phyloP scores from a whole-genome alignment of 2,888 invertebrate genomes.

The Pammene aurita region DNA sequence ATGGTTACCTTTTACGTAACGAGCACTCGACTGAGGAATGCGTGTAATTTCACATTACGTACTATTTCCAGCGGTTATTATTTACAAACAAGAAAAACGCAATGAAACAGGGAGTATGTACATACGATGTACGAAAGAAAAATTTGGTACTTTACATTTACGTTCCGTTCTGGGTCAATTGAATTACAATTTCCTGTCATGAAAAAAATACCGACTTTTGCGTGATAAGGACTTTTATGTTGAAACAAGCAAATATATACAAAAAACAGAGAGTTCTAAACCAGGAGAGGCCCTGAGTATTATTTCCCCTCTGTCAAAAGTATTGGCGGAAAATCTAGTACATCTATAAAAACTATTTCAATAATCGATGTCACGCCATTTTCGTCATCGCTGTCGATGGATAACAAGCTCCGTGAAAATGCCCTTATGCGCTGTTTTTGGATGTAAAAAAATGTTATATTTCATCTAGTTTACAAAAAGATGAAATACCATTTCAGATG shows the following conservation, averaged over 20 bases:
- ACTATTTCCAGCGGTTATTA: slow-evolving; percentile 82
- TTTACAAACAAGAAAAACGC: slow-evolving; percentile 83
- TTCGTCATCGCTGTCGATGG: no score
- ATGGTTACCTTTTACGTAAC: slow-evolving; percentile 79
- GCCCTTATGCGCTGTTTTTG: no score
- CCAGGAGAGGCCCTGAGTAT: no score
- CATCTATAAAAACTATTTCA: no score
- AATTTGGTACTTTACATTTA: slow-evolving; percentile 54
- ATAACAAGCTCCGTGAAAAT: no score
- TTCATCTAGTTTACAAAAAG: no score
- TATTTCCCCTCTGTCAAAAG: no score
- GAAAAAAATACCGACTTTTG: slow-evolving; percentile 30
- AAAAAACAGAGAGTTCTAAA: no score
- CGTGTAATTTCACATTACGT: slow-evolving; percentile 79
- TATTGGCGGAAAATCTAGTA: no score
- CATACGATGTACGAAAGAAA: slow-evolving; percentile 71
- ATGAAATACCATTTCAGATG: no score
- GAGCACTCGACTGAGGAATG: slow-evolving; percentile 73
- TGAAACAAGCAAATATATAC: background rate
- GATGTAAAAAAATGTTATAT: no score
- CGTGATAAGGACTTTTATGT: slow-evolving; percentile 28
- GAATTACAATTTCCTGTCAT: slow-evolving; percentile 34
- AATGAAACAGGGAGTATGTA: slow-evolving; percentile 73
- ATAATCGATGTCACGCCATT: no score
- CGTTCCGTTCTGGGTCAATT: slow-evolving; percentile 59